phyloP scores from a whole-genome alignment of 2,113 vertebrate genomes.

The Platysternon megacephalum region DNA sequence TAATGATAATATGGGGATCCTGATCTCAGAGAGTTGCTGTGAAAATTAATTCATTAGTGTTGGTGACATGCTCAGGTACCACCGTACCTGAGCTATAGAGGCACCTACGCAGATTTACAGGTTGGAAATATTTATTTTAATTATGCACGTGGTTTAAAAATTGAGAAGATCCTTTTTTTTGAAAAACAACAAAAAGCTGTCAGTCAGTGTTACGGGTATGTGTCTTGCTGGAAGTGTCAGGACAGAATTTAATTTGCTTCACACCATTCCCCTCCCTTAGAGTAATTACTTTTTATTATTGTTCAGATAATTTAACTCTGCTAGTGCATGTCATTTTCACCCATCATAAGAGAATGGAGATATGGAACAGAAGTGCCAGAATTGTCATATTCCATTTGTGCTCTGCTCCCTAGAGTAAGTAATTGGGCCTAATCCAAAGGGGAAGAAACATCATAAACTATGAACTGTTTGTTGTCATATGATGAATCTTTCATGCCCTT shows the following conservation, averaged over 20 bases:
- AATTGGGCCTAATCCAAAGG: slow-evolving; percentile 26
- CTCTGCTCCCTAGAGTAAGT: slow-evolving; percentile 33
- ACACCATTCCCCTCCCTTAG: not conserved
- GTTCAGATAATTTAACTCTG: not conserved
- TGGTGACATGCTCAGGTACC: not conserved
- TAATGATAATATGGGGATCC: not conserved
- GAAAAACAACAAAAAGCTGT: not conserved
- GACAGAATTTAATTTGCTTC: not conserved
- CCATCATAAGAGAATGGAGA: not conserved
- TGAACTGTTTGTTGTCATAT: slow-evolving; percentile 13
- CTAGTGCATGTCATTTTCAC: not conserved
- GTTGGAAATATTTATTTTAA: not conserved
- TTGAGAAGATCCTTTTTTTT: not conserved
- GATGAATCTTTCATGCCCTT: slow-evolving; percentile 55
- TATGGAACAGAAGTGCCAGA: not conserved
- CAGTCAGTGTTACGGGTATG: not conserved
- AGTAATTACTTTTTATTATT: not conserved
- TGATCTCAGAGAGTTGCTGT: not conserved
- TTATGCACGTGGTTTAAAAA: not conserved
- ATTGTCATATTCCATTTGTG: not conserved
- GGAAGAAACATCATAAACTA: slow-evolving; percentile 29
- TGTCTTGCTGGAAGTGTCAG: not conserved
- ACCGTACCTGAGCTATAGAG: not conserved
- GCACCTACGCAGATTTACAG: not conserved
- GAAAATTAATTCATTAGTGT: not conserved